Base-by-base conservation (phyloP, 2,113 vertebrate species). In the Lasiurus borealis region DNA sequence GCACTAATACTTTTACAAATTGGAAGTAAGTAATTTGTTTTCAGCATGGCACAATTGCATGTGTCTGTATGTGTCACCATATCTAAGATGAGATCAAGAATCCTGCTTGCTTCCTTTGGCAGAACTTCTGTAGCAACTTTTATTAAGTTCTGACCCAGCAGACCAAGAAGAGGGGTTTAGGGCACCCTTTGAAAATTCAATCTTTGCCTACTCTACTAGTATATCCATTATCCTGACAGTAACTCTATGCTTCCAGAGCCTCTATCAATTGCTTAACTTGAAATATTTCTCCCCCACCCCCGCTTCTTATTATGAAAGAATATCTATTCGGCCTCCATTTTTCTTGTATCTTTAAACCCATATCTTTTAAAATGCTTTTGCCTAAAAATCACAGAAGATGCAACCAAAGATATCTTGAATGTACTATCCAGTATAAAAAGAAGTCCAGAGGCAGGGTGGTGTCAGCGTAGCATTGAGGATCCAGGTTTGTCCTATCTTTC, bases 141-240 rank as follows among this genome's bases (percentile, higher is more conserved):
- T 21, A 14, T 16, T 6, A 14, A 3, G 31, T 4, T 66, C 36
- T 9, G 6, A 10, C 0, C 6, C 31, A 6, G 54, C 11, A 7
- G 46, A 16, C 23, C 1, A 5, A 48, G 9, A 27, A 83, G 44
- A 11, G 6, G 48, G 1, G 19, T 19, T 23, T 34, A 6, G 54
- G n/a, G 13, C 2, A 3, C 34, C 19, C 3, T 0, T 5, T 62
- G 48, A n/a, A 14, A 23, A 10, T 3, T 19, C n/a, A 0, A 1
- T 16, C 59, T 34, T 54, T 6, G 1, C 14, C 19, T 8, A 6
- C 14, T 27, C 36, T 7, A 21, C 54, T 21, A 5, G 2, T 57
- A 0, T 1, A 0, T 0, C 8, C 11, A 3, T 8, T 48, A 1
- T 52, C 48, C 31, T 68, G 18, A 27, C 5, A 1, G 6, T 6